Evolutionary conservation across 2,797 vertebrate species (phyloP).

Genomic region (Mormyrus hasselquistii): DNA sequence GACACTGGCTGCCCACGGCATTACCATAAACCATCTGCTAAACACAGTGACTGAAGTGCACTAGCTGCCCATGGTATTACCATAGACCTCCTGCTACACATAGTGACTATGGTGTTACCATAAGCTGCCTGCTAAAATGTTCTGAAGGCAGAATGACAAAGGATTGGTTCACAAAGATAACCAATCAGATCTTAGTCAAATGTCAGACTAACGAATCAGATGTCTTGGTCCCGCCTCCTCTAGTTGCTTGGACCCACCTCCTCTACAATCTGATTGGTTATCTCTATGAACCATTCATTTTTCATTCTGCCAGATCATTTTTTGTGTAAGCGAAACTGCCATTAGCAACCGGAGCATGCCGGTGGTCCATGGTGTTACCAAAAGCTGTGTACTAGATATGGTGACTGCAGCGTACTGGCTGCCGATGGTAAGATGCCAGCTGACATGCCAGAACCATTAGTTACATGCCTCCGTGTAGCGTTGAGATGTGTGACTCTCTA

Average conservation of each 20-base stretch:
- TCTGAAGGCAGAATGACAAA: not conserved
- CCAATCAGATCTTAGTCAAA: not conserved
- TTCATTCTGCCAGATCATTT: not conserved
- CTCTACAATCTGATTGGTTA: not conserved
- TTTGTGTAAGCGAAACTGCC: not conserved
- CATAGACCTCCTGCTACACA: too few species aligned
- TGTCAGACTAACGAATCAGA: not conserved
- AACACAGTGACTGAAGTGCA: too few species aligned
- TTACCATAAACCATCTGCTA: too few species aligned
- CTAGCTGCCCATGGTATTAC: too few species aligned
- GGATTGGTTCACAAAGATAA: not conserved
- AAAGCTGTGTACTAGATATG: not conserved
- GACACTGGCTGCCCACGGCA: not conserved
- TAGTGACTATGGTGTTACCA: not conserved
- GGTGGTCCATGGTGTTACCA: not conserved
- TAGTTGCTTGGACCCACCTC: not conserved
- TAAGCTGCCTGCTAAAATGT: not conserved
- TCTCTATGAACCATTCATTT: not conserved
- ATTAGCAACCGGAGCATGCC: not conserved
- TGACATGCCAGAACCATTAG: conserved; percentile 31
- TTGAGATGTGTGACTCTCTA: not conserved
- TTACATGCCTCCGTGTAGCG: not conserved
- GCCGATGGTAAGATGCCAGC: not conserved
- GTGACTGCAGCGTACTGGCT: not conserved
- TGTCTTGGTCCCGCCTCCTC: not conserved